Conservation (phyloP, 2,797 vertebrate species). For the Sphaeramia orbicularis region DNA sequence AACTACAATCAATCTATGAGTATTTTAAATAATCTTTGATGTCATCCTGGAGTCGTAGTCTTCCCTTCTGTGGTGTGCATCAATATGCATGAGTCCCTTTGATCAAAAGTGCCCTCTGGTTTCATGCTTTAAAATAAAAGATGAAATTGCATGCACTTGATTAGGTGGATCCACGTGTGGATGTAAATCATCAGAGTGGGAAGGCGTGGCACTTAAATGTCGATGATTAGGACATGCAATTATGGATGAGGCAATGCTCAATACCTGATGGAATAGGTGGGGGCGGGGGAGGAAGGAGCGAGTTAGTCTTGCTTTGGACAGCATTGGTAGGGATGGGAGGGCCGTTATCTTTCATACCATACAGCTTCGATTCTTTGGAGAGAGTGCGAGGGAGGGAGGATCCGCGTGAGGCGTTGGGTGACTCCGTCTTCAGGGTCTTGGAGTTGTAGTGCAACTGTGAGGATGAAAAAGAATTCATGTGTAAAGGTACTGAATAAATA, state of each 20-base stretch:
- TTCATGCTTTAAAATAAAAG: slow-evolving; percentile 23
- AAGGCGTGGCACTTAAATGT: slow-evolving; percentile 14
- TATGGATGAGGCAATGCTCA: slow-evolving; percentile 67
- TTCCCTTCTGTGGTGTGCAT: slow-evolving; percentile 19
- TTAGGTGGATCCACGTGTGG: slow-evolving; percentile 6
- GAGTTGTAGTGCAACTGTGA: slow-evolving; percentile 97
- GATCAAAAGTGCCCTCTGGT: slow-evolving; percentile 48
- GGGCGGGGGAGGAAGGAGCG: slow-evolving; percentile 95
- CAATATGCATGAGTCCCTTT: slow-evolving; percentile 46
- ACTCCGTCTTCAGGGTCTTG: slow-evolving; percentile 97
- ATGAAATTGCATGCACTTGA: slow-evolving; percentile 51
- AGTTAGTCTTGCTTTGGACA: slow-evolving; percentile 94
- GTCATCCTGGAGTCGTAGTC: neutral
- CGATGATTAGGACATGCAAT: slow-evolving; percentile 68
- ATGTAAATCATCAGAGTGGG: slow-evolving; percentile 13
- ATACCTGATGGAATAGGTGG: slow-evolving; percentile 97
- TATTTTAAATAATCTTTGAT: neutral
- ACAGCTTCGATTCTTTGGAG: slow-evolving; percentile 99
- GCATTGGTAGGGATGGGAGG: slow-evolving; percentile 87
- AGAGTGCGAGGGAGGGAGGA: slow-evolving; percentile 96
- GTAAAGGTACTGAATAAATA: neutral
- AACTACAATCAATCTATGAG: slow-evolving; percentile 10
- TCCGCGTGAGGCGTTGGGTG: slow-evolving; percentile 94
- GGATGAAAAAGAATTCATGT: neutral
- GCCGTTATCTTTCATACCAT: slow-evolving; percentile 96